phyloP scores from a whole-genome alignment of 1,140 invertebrate genomes.

The Cryptotermes secundus region DNA sequence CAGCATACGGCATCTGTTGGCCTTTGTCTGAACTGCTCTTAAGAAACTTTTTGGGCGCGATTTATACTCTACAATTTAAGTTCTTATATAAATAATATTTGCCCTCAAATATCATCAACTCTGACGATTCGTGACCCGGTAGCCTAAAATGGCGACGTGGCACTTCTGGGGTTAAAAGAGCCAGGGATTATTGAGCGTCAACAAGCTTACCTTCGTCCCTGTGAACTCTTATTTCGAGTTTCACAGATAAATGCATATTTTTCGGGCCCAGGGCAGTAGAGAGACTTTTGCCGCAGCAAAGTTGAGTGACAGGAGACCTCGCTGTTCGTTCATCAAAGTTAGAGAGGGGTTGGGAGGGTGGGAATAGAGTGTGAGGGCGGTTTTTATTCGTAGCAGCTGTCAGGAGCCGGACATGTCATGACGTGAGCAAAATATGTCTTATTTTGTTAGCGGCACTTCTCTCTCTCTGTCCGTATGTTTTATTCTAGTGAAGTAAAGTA shows the following conservation, averaged over 20 bases:
- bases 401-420: neutral
- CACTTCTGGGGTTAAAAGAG: too few relatives aligned
- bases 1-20: too few relatives aligned
- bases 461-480: neutral
- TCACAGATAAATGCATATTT: neutral
- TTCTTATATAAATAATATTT: too few relatives aligned
- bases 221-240: neutral
- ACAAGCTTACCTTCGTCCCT: too few relatives aligned
- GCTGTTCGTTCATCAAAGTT: neutral
- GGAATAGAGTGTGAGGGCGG: neutral
- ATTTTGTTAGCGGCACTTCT: neutral
- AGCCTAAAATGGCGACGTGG: too few relatives aligned
- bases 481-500: neutral
- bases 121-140: too few relatives aligned
- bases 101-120: too few relatives aligned
- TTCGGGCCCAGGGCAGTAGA: neutral
- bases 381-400: conserved; percentile 16
- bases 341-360: neutral
- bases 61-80: too few relatives aligned
- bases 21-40: too few relatives aligned
- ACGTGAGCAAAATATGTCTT: neutral
- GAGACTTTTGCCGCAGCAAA: neutral
- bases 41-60: too few relatives aligned
- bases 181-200: too few relatives aligned
- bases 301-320: neutral